Base-by-base conservation (phyloP, 2,888 invertebrate species). In the Archaeoteleia sp. region DNA sequence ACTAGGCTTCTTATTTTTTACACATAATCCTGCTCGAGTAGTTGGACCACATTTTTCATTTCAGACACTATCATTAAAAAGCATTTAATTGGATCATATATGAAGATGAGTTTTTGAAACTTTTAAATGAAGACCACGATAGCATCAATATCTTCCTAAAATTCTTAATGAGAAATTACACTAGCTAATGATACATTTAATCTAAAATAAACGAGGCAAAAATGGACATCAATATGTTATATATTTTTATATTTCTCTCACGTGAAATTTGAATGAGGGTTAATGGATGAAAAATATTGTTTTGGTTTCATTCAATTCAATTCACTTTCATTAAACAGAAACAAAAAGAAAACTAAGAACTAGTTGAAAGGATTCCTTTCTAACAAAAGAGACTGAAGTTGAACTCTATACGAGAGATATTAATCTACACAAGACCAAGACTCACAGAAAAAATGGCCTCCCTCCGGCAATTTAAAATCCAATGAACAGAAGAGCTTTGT, bases 351-450 rank as follows among this genome's bases (percentile, higher is more conserved):
- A 40, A n/a, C 9, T 15, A 35, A 55, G 49, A 17, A 17, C 35
- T 49, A 49, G 55, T 49, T 49, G 43, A 65, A 70, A 53, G 55
- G 49, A 40, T 58, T 61, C 42, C 25, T 58, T 61, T 54, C 35
- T 20, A 51, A 61, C 49, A 62, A 48, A 62, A 63, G 45, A 48
- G 45, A 63, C 55, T 62, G 45, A 62, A 67, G 35, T 67, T 72
- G 53, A 72, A 71, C 62, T 69, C 54, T 70, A 72, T 67, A 70
- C 67, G 65, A 55, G 57, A 74, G 72, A 72, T 72, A 72, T 70
- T 67, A 70, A 72, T 74, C 73, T 72, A 49, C 39, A 49, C 55
- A 45, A 63, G 45, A 39, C 45, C 49, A 15, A 55, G 68, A 62
- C 58, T 70, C 14, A 58, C 20, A 62, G 54, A 70, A 71, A 71